Evolutionary conservation across 2,888 invertebrate genomes (phyloP), one percentile per base, ranked within the genome.

Genomic region (Amphimallon solstitiale): DNA sequence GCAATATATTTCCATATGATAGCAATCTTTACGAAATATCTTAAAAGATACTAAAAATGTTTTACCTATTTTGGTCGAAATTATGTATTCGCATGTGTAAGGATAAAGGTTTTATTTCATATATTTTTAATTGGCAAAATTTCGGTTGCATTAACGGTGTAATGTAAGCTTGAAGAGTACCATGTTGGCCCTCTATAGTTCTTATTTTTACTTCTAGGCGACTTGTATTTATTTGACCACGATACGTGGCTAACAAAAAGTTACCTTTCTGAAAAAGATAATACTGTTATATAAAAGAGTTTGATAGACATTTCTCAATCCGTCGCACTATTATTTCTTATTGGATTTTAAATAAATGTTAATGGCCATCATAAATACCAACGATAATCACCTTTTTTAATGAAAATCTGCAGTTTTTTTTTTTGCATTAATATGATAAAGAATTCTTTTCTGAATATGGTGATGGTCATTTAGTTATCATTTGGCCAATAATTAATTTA

Each of bases 171-270:
- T 89, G 88, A 23, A 95, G 80, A 0, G 84, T 86, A 1, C 94
- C 94, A 69, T 89, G 86, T 77, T 92, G 90, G 0, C 93, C 92
- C 81, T 94, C 94, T 34, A 88, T 88, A 1, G 92, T 91, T 60
- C 92, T 88, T 72, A 97, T 87, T 80, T 92, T 90, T 70, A 97
- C 86, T 85, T 97, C 96, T 66, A 98, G 84, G 48, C 95, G 86
- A 71, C 94, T 94, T 0, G 95, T 95, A 74, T 96, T 95, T 40
- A 95, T 91, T 85, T 97, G 97, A 80, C 97, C 97, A 68, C 96
- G 88, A 77, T 96, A 95, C 1, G 96, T 96, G 7, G 94, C 95
- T 69, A 96, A 81, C 52, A 93, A 82, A 71, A 85, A 88, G 81
- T 92, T 92, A 19, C 89, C 90, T 76, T 85, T 85, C 88, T 89